These are phyloP conservation scores for Glaucopsyche alexis DNA, from an alignment of 2,888 invertebrate species.

Conservation along the genomic window DNA sequence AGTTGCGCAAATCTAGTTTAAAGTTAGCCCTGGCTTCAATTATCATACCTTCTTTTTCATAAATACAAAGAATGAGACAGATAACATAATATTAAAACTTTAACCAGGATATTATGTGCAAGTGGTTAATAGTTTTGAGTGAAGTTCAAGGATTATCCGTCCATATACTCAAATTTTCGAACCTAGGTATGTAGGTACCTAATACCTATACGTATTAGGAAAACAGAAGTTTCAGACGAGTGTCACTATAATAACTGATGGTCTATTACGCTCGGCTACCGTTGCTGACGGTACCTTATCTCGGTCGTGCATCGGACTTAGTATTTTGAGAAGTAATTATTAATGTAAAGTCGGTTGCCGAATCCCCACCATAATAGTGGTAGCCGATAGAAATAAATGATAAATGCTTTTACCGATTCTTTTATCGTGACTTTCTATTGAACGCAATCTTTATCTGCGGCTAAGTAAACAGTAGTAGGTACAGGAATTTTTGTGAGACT, in stretches of 20 bases:
- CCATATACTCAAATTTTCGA: background rate
- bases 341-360: conserved; percentile 74
- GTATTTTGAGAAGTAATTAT: conserved; percentile 80
- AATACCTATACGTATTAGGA: too few relatives aligned
- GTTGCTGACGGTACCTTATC: conserved; percentile 63
- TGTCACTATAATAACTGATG: background rate
- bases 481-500: background rate
- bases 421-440: conserved; percentile 64
- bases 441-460: conserved; percentile 46
- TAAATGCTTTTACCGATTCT: conserved; percentile 59
- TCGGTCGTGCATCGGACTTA: conserved; percentile 72
- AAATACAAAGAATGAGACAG: too few relatives aligned
- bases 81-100: too few relatives aligned
- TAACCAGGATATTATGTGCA: too few relatives aligned
- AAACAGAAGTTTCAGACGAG: background rate
- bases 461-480: conserved; percentile 10
- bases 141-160: too few relatives aligned
- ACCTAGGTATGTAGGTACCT: background rate
- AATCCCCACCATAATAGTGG: conserved; percentile 52
- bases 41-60: too few relatives aligned
- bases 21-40: too few relatives aligned
- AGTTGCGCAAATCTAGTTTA: too few relatives aligned
- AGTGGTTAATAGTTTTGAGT: too few relatives aligned
- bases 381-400: conserved; percentile 76
- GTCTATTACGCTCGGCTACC: conserved; percentile 32